Evolutionary conservation across 2,888 invertebrate genomes (phyloP).

Genomic region (Eupithecia subfuscata): DNA sequence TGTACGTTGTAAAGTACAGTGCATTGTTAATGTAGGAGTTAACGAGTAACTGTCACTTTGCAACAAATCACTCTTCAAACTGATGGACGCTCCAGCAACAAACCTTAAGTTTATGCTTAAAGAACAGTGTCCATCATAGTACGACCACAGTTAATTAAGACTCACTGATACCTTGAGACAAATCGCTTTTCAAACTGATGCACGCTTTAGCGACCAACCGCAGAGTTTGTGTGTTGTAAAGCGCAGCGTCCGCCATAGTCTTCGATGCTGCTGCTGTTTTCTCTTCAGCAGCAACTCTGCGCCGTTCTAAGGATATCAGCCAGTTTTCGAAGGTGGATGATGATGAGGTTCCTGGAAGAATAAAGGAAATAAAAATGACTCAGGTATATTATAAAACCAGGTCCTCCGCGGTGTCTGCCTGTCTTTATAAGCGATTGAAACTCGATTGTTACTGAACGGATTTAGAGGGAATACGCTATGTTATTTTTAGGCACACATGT

Average conservation of each 20-base stretch:
- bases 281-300: background rate
- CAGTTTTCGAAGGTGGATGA: background rate
- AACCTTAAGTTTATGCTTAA: background rate
- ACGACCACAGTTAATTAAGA: too few species aligned
- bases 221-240: too few species aligned
- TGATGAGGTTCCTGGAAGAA: background rate
- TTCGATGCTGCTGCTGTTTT: background rate
- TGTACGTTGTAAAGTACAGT: too few species aligned
- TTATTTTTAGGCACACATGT: too few species aligned
- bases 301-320: background rate
- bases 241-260: background rate
- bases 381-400: too few species aligned
- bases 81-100: background rate
- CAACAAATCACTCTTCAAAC: too few species aligned
- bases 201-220: background rate
- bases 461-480: too few species aligned
- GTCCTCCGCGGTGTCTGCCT: too few species aligned
- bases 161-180: background rate
- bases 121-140: background rate
- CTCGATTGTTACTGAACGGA: too few species aligned
- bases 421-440: too few species aligned
- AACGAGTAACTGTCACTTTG: background rate
- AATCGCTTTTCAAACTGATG: background rate
- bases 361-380: background rate
- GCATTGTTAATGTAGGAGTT: background rate